Conservation (phyloP, 2,888 invertebrate species). For the Xestia rhomboidea region DNA sequence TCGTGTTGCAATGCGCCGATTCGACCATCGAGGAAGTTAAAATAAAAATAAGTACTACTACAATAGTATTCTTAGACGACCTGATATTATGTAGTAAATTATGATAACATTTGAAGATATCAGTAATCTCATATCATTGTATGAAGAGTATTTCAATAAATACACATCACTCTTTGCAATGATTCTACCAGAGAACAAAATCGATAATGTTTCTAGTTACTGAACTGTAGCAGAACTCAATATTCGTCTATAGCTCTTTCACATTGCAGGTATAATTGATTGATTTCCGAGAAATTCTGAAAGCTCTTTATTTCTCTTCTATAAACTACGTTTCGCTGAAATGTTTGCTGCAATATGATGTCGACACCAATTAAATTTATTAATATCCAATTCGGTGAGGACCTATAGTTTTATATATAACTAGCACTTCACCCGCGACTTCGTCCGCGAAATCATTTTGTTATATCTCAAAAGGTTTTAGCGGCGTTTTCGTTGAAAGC, state of each 20-base stretch:
- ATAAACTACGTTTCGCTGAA: background rate
- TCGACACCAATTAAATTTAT: constrained; percentile 10
- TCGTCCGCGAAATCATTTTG: no score
- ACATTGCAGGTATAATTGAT: constrained; percentile 35
- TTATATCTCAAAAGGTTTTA: no score
- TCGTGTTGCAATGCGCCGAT: no score
- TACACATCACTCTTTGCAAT: background rate
- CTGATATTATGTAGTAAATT: no score
- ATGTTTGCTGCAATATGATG: background rate
- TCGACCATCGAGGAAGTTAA: no score
- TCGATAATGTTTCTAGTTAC: no score
- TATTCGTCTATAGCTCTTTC: constrained; percentile 19
- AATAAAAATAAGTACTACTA: no score
- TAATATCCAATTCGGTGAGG: background rate
- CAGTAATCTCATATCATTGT: background rate
- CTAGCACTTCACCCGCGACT: no score
- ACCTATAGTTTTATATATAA: background rate
- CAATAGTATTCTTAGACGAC: no score
- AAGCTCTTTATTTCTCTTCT: background rate
- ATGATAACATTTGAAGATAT: no score
- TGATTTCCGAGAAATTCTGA: constrained; percentile 27
- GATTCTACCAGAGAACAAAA: background rate
- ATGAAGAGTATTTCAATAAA: background rate
- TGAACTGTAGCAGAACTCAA: constrained; percentile 5
- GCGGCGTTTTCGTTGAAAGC: no score